Conservation (phyloP, 2,888 invertebrate genomes). For the Euphydryas editha region DNA sequence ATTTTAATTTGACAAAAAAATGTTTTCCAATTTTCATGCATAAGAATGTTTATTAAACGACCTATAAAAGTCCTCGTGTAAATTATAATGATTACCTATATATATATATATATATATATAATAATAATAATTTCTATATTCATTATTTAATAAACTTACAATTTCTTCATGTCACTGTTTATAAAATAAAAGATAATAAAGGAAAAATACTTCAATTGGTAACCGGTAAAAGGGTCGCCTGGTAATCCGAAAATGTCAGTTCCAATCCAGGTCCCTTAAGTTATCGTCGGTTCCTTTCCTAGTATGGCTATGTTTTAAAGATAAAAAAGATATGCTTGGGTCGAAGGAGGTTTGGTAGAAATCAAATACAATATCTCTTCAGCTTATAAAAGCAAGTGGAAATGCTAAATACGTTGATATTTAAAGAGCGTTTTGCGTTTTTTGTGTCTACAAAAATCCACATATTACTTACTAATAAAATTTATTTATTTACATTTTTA, state of each 20-base stretch:
- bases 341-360: neutral
- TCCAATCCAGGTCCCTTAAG: neutral
- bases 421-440: neutral
- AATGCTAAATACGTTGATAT: neutral
- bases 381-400: neutral
- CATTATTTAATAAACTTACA: neutral
- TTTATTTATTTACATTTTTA: neutral
- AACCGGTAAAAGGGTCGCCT: neutral
- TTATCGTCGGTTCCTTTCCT: conserved; percentile 1
- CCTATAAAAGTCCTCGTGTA: neutral
- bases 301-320: neutral
- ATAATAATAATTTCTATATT: neutral
- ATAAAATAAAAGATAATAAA: neutral
- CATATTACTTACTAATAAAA: neutral
- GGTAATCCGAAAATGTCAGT: conserved; percentile 3
- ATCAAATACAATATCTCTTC: neutral
- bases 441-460: neutral
- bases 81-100: neutral
- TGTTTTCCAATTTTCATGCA: neutral
- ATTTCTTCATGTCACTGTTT: neutral
- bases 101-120: too few species aligned
- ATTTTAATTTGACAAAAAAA: neutral
- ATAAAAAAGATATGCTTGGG: neutral
- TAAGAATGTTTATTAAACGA: neutral
- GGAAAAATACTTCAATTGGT: neutral